Evolutionary conservation across 1,140 invertebrate species (phyloP), one percentile per base, ranked within the genome.

Genomic region (Aphaenogaster rudis): DNA sequence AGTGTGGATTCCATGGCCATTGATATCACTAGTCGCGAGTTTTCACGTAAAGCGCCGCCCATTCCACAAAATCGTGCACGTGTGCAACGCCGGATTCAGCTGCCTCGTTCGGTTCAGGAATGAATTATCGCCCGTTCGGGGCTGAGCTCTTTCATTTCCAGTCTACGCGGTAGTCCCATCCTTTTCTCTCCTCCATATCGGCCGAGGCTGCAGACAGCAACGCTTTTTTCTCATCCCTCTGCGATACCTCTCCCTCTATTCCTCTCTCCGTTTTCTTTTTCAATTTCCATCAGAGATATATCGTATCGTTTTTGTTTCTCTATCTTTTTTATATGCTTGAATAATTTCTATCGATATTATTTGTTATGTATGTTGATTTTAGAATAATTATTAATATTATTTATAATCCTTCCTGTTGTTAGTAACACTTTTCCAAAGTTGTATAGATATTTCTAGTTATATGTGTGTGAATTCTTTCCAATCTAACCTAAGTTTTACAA

Each of bases 121-220:
- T 95, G 95, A 95, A 94, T 95, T 95, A 95, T 95, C 94, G 94
- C 93, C 93, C 93, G 93, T 94, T 90, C 92, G 90, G 93, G 90
- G 93, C 91, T 92, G 91, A 89, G 94, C 94, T 94, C 94, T 95
- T 95, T 95, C 94, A 95, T 95, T 95, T 95, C 93, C 94, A 95
- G 94, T 93, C 91, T 88, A 88, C 82, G 91, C 92, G 92, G 89
- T 93, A 91, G 93, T 88, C 88, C 90, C 74, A 86, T 94, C 89
- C 86, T 90, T 90, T 90, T 86, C 90, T 87, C 87, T 86, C 89
- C 93, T 86, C 59, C 63, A 52, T 91, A 91, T 91, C 88, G 90
- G 80, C 82, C 90, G 85, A 82, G 87, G 90, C 90, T 90, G 92
- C 93, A 91, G 91, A 92, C 92, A 93, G 89, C 92, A 91, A 92